Evolutionary conservation across 2,113 vertebrate genomes (phyloP), one percentile per base, ranked within the genome.

Genomic region (Condylura cristata): DNA sequence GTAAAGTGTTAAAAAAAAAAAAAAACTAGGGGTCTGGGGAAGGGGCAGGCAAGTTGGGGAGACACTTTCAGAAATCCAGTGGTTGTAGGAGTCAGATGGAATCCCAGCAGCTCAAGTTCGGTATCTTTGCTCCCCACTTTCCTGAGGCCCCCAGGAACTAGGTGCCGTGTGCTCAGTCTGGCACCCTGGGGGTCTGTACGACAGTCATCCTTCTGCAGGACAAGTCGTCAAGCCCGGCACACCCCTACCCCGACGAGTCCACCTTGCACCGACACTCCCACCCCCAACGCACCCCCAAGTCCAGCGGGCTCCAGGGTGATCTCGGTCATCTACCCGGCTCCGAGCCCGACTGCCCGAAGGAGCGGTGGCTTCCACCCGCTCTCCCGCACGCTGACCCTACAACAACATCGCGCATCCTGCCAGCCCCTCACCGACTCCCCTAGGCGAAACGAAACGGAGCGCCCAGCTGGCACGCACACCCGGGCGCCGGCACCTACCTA

Each of bases 401-500:
- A 11, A 89, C 91, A 84, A 63, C 84, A 24, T 51, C 88, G 34
- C 63, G 86, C 20, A n/a, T 41, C 91, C 66, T 44, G 11, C 17
- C 34, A 61, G 26, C 74, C 68, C 39, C 51, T 68, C 84, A 70
- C 74, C 81, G 95, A 95, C 51, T 16, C 18, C 1, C 75, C 32
- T n/a, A n/a, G n/a, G n/a, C 53, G 17, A 92, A 26, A 14, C 72
- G 63, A 39, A 48, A 56, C 70, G 26, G 89, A 58, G 61, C 24
- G 71, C 39, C 24, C 66, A 0, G 48, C 65, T 44, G 56, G 71
- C 28, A 85, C 78, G 85, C 94, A 89, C 53, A 37, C 18, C 51
- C 75, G 56, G 34, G 3, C 12, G 18, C 56, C 26, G 58, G 12
- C 39, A 95, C 96, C 83, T 96, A 93, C 93, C 97, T 56, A 22